Base-by-base conservation (phyloP, 2,888 invertebrate species). In the Parochlus steinenii region DNA sequence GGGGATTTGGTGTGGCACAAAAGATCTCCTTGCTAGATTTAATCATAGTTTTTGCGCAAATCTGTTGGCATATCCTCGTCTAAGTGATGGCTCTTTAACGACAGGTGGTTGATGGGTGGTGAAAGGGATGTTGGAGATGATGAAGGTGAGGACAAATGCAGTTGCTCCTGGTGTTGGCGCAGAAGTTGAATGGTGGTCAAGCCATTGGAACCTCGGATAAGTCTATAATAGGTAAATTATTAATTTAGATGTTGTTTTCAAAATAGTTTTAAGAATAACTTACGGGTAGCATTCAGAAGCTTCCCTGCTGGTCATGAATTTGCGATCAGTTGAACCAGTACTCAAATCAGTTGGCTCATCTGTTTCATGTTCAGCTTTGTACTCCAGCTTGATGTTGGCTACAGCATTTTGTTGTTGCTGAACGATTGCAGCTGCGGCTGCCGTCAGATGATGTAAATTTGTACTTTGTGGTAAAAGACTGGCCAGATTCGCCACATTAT, bases 341-440 rank as follows among this genome's bases (percentile, higher is more conserved):
- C 74, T 75, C 43, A 77, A 56, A 52, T 77, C 77, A 28, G 76
- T 76, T 35, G 77, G 76, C 62, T 73, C 69, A 46, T 76, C 71
- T 43, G 74, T 40, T 39, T 11, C 11, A 25, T 31, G 31, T 31
- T 34, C 12, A 11, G 12, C 8, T n/a, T 14, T 25, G 17, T 25
- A 31, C 18, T 31, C 26, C n/a, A 37, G n/a, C 15, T 19, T 31
- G 30, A 23, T 22, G 27, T 31, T 38, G 31, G 30, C 34, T 24
- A 27, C 14, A 7, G 22, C 22, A 22, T 22, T 22, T 27, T 40
- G 43, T 7, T 43, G 43, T 11, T 42, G 44, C 34, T 6, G 22
- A 22, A 7, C 7, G 22, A n/a, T 30, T 24, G 29, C 23, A 11
- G 25, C 36, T 19, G 29, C 17, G 7, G 31, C 31, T 18, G 37